Percentiles rank a stretch among this genome's conserved stretches.
Evolutionary conservation across 2,797 vertebrate species (phyloP).

Genomic region (Toxotes lorentzi): DNA sequence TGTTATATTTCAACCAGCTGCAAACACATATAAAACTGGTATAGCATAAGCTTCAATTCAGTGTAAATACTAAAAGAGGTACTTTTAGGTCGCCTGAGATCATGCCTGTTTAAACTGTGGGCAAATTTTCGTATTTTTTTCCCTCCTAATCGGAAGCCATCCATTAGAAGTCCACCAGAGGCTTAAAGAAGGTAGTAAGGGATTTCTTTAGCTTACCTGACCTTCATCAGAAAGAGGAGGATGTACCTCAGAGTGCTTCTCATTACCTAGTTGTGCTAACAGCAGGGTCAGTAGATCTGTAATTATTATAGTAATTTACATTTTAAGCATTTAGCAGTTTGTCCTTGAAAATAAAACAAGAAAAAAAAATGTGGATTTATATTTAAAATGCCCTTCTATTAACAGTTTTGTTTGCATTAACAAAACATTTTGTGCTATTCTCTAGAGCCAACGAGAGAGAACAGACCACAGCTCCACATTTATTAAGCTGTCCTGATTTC

Average conservation of each 20-base stretch:
- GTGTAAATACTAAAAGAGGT: slow-evolving; percentile 10
- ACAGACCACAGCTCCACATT: background rate
- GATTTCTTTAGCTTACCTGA: slow-evolving; percentile 28
- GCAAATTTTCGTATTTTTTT: background rate
- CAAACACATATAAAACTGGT: slow-evolving; percentile 7
- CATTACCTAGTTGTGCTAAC: slow-evolving; percentile 3
- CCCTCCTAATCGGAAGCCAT: background rate
- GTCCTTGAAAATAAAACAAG: background rate
- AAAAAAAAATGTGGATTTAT: background rate
- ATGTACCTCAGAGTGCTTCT: slow-evolving; percentile 2
- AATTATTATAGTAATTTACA: slow-evolving; percentile 7
- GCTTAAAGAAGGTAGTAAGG: background rate
- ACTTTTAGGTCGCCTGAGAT: background rate
- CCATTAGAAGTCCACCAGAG: background rate
- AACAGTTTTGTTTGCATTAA: background rate
- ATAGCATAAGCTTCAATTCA: background rate
- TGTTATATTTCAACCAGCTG: slow-evolving; percentile 30
- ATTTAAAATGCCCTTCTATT: background rate
- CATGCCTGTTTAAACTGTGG: background rate
- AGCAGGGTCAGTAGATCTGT: background rate
- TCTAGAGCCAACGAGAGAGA: background rate
- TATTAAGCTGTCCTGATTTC: background rate
- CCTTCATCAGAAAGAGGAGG: slow-evolving; percentile 16
- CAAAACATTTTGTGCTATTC: background rate
- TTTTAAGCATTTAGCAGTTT: slow-evolving; percentile 17